phyloP scores from a whole-genome alignment of 2,888 invertebrate species.

The Napeogenes sylphis region DNA sequence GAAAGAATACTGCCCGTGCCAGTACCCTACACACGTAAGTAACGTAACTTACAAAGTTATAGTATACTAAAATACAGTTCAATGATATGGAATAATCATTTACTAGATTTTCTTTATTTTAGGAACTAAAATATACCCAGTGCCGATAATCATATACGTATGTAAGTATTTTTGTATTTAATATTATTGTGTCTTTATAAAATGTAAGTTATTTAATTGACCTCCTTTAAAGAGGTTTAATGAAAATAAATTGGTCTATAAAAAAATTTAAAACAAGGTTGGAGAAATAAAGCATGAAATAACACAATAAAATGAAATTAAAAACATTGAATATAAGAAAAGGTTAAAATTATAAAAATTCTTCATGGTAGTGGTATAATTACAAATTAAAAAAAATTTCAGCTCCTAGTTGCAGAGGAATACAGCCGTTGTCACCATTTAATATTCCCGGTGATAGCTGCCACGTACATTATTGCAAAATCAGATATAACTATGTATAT shows the following conservation, averaged over 20 bases:
- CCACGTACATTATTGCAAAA: conserved; percentile 49
- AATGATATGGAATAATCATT: too few relatives aligned
- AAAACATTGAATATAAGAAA: too few relatives aligned
- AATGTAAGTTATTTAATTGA: not conserved
- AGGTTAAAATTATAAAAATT: too few relatives aligned
- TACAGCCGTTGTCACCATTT: conserved; percentile 49
- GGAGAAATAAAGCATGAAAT: not conserved
- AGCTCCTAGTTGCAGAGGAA: conserved; percentile 55
- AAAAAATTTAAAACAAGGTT: not conserved
- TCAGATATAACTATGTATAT: conserved; percentile 62
- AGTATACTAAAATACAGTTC: too few relatives aligned
- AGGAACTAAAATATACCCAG: conserved; percentile 49
- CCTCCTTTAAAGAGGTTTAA: not conserved
- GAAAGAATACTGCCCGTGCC: conserved; percentile 48
- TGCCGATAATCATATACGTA: conserved; percentile 54
- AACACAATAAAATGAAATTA: not conserved
- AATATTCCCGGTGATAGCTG: conserved; percentile 44
- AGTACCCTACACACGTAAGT: conserved; percentile 47
- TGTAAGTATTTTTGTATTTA: conserved; percentile 43
- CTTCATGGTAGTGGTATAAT: too few relatives aligned
- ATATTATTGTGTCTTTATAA: not conserved
- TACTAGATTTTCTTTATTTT: conserved; percentile 32
- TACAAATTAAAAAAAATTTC: conserved; percentile 17
- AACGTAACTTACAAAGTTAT: not conserved
- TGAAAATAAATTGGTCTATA: not conserved